Conservation (phyloP, 2,113 vertebrate genomes). For the Hydrolagus affinis region DNA sequence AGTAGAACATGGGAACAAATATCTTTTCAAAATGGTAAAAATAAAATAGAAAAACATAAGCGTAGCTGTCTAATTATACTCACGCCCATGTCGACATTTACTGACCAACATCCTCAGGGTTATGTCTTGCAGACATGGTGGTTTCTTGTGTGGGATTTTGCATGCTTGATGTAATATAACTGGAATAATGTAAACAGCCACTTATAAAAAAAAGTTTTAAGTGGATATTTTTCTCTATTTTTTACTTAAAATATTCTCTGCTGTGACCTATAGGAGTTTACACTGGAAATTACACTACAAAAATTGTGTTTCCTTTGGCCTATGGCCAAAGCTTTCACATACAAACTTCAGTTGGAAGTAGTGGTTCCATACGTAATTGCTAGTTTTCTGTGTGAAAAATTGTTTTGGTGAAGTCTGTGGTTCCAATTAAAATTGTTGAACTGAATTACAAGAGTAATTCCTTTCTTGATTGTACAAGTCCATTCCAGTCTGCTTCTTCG, state of each 20-base stretch:
- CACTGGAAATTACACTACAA: neutral
- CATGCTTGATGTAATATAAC: neutral
- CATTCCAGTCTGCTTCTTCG: too few species aligned
- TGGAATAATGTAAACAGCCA: neutral
- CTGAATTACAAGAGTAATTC: neutral
- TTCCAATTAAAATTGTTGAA: too few species aligned
- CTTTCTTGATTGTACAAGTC: neutral
- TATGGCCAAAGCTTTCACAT: neutral
- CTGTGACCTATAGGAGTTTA: neutral
- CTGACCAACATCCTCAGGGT: neutral
- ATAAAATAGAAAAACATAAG: constrained; percentile 19
- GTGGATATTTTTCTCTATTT: too few species aligned
- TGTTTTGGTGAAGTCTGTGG: neutral
- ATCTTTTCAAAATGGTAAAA: neutral
- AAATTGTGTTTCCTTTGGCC: neutral
- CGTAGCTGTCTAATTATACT: constrained; percentile 11
- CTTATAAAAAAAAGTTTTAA: neutral
- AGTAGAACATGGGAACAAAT: neutral
- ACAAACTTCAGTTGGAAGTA: neutral
- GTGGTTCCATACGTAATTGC: neutral
- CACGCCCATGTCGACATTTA: neutral
- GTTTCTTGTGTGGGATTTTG: neutral
- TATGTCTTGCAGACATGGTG: neutral
- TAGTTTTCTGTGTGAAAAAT: neutral
- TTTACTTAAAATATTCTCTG: neutral